Conservation (phyloP, 92 coral and sea anemone species). For the Umimayanthus chanpuru region DNA sequence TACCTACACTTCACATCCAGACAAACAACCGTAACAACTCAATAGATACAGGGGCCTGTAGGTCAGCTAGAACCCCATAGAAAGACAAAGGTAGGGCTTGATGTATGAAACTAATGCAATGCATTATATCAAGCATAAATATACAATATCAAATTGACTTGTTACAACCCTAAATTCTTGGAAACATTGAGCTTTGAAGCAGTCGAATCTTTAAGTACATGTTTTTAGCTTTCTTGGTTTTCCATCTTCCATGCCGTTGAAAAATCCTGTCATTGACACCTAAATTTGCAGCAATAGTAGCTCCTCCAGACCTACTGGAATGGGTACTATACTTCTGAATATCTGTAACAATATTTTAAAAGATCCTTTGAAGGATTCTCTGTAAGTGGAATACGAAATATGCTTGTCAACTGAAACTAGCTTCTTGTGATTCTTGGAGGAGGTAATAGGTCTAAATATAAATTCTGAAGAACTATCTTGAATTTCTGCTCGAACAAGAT, state of each 20-base stretch:
- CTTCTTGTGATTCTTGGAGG: constrained; percentile 49
- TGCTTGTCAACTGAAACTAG: constrained; percentile 49
- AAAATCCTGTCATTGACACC: constrained; percentile 49
- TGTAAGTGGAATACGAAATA: constrained; percentile 42
- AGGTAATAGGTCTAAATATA: constrained; percentile 45
- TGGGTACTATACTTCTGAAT: constrained; percentile 51
- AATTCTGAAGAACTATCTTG: constrained; percentile 42
- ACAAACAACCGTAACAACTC: too few relatives aligned
- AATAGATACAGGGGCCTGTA: too few relatives aligned
- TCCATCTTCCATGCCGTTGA: constrained; percentile 58
- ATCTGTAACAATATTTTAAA: constrained; percentile 49
- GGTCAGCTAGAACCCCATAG: not conserved
- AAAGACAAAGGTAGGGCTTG: not conserved
- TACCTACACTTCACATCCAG: too few relatives aligned
- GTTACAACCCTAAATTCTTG: not conserved
- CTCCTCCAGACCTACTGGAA: constrained; percentile 48
- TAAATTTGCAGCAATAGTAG: constrained; percentile 50
- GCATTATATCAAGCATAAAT: too few relatives aligned
- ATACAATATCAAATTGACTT: not conserved
- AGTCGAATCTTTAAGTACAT: constrained; percentile 44
- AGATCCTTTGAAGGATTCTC: constrained; percentile 53
- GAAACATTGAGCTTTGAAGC: constrained; percentile 36
- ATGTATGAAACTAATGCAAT: not conserved
- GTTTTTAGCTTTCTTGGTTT: constrained; percentile 41
- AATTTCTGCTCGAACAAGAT: constrained; percentile 25